Evolutionary conservation across 2,113 vertebrate genomes (phyloP), one percentile per base, ranked within the genome.

Genomic region (Phodopus roborovskii): DNA sequence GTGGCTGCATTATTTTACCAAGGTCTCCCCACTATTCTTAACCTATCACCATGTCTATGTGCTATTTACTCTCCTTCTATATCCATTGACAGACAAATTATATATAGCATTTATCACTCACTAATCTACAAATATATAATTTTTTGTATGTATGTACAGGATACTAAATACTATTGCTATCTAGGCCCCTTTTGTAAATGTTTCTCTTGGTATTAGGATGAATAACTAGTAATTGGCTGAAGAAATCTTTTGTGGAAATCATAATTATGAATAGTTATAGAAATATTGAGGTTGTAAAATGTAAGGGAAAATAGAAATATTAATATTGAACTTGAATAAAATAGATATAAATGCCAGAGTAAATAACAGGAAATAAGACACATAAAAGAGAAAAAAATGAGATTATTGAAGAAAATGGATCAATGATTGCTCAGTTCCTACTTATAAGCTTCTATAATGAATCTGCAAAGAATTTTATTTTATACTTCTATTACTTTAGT

Each of bases 301-400:
- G 94, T 26, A 95, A 94, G 56, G 75, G 95, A 91, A 96, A 33
- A 70, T 56, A 79, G n/a, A 48, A 96, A 39, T 91, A 77, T 19
- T 90, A n/a, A 70, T 45, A 70, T 2, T 74, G 42, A 95, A 96
- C 95, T 73, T 16, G 92, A 48, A 96, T 97, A 92, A 97, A 91
- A 82, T n/a, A 94, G 0, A 97, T 97, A 88, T 94, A 97, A 97
- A 66, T 87, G 73, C 85, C 79, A 96, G 60, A 62, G 94, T 62
- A 97, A 97, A 96, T 94, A 95, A 96, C 84, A 86, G 60, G 58
- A 89, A 64, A 39, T 74, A 93, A 94, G 94, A 87, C 58, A 92
- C 70, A 92, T 94, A 98, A 83, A 96, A 97, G 26, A 97, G 96
- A 94, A 95, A 94, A 95, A 96, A 98, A 97, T 95, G 84, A 53